Evolutionary conservation across 2,113 vertebrate species (phyloP).

Genomic region (Cyphomyrus discorhynchus): DNA sequence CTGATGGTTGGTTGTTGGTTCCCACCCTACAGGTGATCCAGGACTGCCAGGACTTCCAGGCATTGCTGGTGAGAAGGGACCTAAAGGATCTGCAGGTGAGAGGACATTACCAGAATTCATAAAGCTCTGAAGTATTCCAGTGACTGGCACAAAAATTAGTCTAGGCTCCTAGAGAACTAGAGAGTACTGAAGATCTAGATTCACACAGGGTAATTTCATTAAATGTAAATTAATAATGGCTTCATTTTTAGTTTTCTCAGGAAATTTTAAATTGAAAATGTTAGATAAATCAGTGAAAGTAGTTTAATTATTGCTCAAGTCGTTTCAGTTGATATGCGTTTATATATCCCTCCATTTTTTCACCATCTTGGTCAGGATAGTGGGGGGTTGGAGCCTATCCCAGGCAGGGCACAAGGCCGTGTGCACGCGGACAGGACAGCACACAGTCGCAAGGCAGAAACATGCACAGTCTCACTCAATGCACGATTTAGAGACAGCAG

Average conservation of each 20-base stretch:
- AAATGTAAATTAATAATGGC: not conserved
- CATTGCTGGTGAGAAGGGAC: slow-evolving; percentile 71
- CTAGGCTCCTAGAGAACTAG: not conserved
- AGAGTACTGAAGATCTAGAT: not conserved
- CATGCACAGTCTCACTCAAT: not conserved
- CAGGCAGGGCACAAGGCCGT: not conserved
- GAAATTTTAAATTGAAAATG: not conserved
- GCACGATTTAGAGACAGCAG: not conserved
- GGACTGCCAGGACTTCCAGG: slow-evolving; percentile 73
- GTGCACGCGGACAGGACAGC: not conserved
- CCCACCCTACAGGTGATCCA: slow-evolving; percentile 64
- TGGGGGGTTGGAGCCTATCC: not conserved
- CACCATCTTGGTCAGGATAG: not conserved
- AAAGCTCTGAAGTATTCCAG: not conserved
- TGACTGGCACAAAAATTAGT: not conserved
- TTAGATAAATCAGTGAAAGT: not conserved
- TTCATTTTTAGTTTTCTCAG: not conserved
- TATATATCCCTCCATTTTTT: not conserved
- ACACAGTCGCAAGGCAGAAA: not conserved
- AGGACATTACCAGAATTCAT: not conserved
- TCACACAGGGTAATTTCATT: not conserved
- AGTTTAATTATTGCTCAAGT: not conserved
- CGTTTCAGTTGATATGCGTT: not conserved
- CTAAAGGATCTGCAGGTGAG: slow-evolving; percentile 79
- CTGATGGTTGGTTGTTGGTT: slow-evolving; percentile 5